These are phyloP conservation scores for Chionis minor DNA, from an alignment of 2,113 vertebrate genomes.

Conservation along the genomic window DNA sequence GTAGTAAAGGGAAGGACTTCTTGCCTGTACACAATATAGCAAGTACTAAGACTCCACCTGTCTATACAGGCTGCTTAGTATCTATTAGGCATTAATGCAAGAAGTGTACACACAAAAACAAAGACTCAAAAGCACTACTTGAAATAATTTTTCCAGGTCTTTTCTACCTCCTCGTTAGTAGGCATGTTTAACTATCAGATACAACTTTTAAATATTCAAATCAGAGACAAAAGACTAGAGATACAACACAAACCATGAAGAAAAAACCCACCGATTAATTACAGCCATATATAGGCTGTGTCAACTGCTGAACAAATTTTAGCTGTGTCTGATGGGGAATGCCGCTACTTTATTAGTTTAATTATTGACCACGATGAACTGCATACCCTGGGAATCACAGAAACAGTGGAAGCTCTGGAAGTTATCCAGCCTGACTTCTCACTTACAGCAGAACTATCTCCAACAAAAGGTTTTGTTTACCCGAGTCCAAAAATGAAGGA, in stretches of 20 bases:
- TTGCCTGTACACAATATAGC: neutral
- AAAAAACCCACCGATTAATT: neutral
- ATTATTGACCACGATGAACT: neutral
- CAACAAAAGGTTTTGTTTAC: neutral
- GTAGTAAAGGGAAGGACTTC: neutral
- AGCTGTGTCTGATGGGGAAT: neutral
- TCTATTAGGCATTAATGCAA: neutral
- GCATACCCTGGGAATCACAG: neutral
- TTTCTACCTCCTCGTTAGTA: neutral
- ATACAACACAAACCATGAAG: neutral
- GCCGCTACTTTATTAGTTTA: neutral
- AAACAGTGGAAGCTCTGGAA: neutral
- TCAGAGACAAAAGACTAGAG: neutral
- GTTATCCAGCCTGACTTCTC: neutral
- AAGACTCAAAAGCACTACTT: neutral
- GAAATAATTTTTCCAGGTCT: neutral
- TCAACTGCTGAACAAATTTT: neutral
- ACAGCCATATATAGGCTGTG: neutral
- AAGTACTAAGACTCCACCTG: neutral
- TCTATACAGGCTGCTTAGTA: neutral
- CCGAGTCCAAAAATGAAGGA: neutral
- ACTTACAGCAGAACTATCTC: neutral
- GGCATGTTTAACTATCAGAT: neutral
- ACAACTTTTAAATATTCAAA: neutral
- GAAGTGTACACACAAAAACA: neutral